Percentiles rank a stretch among this genome's conserved stretches.
Conservation (phyloP, 2,888 invertebrate genomes). For the Miltochrista miniata region DNA sequence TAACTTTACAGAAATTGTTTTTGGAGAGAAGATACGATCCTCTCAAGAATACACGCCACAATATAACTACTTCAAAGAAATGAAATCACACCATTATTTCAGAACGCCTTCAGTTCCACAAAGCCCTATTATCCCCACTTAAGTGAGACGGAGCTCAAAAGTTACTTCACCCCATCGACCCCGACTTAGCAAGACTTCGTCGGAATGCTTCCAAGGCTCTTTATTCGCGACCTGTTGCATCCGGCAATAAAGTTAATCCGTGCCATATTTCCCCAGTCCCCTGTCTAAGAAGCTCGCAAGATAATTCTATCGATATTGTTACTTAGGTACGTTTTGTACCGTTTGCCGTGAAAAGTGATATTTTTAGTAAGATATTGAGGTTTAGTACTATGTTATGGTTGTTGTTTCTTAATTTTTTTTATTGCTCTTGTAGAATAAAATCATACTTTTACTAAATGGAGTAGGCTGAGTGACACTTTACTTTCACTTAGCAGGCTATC, state of each 20-base stretch:
- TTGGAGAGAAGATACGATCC: too few species aligned
- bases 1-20: too few species aligned
- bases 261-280: slow-evolving; percentile 42
- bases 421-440: too few species aligned
- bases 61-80: slow-evolving; percentile 15
- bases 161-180: slow-evolving; percentile 40
- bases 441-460: too few species aligned
- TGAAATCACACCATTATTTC: slow-evolving; percentile 29
- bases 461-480: too few species aligned
- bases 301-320: slow-evolving; percentile 3
- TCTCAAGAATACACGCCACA: background rate
- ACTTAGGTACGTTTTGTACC: background rate
- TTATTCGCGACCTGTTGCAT: slow-evolving; percentile 76
- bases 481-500: too few species aligned
- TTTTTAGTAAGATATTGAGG: too few species aligned
- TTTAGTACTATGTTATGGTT: too few species aligned
- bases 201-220: slow-evolving; percentile 42
- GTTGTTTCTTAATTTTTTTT: too few species aligned
- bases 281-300: slow-evolving; percentile 33
- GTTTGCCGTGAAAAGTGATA: background rate
- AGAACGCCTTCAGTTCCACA: slow-evolving; percentile 29
- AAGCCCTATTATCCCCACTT: slow-evolving; percentile 45
- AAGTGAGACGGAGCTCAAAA: slow-evolving; percentile 44
- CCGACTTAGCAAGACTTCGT: slow-evolving; percentile 48
- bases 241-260: slow-evolving; percentile 77